Conservation (phyloP, 2,113 vertebrate species). For the Oenanthe oenanthe region DNA sequence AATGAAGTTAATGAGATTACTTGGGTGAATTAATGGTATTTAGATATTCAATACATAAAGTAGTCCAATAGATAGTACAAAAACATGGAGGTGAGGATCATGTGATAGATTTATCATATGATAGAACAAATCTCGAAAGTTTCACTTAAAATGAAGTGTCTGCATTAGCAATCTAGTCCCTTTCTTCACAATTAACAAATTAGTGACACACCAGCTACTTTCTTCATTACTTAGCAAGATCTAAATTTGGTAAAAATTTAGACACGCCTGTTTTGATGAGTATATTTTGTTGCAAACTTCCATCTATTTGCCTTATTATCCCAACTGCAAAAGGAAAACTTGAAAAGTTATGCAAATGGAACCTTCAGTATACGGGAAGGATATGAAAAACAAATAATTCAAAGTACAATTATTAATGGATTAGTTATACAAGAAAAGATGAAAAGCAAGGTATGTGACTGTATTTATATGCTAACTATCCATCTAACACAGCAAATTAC, state of each 20-base stretch:
- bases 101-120: neutral
- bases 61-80: neutral
- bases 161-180: neutral
- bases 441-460: neutral
- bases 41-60: neutral
- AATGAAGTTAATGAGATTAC: neutral
- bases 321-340: neutral
- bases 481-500: neutral
- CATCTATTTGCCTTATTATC: neutral
- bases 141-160: neutral
- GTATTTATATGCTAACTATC: neutral
- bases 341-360: neutral
- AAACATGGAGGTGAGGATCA: neutral
- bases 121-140: neutral
- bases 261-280: neutral
- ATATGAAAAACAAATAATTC: constrained; percentile 4
- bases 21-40: neutral
- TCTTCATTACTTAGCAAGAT: neutral
- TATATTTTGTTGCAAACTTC: neutral
- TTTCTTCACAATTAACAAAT: neutral
- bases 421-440: neutral
- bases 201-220: neutral
- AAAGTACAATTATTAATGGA: neutral
- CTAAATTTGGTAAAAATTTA: neutral
- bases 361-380: neutral